Evolutionary conservation across 1,140 invertebrate species (phyloP).

Genomic region (Metopolophium dirhodum): DNA sequence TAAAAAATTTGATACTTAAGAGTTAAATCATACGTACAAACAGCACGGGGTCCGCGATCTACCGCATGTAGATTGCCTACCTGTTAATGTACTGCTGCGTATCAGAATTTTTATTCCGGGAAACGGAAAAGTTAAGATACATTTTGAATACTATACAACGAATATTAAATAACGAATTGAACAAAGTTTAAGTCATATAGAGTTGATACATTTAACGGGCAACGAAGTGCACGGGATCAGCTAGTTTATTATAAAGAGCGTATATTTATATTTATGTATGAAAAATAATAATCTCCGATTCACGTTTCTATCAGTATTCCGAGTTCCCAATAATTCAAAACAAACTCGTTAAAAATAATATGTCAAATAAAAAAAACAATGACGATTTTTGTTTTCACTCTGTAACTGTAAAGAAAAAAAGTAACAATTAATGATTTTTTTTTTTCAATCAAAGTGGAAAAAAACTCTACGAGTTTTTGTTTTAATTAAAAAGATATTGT

Average conservation of each 20-base stretch:
- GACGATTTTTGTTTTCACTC: background rate
- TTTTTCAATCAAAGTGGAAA: background rate
- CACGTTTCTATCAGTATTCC: background rate
- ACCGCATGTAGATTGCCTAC: no score
- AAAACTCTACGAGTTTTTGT: background rate
- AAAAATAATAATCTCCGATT: background rate
- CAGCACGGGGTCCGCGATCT: no score
- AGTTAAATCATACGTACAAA: no score
- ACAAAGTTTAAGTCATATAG: no score
- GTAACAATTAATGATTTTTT: background rate
- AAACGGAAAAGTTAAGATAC: no score
- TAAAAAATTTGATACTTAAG: no score
- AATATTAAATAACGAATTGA: no score
- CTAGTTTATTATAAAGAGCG: background rate
- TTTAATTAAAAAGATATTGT: conserved; percentile 10
- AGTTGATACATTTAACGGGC: no score
- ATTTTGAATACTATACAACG: no score
- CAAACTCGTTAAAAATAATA: background rate
- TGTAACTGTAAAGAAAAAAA: background rate
- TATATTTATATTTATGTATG: background rate
- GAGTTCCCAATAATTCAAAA: background rate
- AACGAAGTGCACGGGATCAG: no score
- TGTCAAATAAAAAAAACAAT: background rate
- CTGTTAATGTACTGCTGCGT: no score
- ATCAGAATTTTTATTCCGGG: no score